Conservation (phyloP, 2,113 vertebrate genomes). For the Talpa occidentalis region DNA sequence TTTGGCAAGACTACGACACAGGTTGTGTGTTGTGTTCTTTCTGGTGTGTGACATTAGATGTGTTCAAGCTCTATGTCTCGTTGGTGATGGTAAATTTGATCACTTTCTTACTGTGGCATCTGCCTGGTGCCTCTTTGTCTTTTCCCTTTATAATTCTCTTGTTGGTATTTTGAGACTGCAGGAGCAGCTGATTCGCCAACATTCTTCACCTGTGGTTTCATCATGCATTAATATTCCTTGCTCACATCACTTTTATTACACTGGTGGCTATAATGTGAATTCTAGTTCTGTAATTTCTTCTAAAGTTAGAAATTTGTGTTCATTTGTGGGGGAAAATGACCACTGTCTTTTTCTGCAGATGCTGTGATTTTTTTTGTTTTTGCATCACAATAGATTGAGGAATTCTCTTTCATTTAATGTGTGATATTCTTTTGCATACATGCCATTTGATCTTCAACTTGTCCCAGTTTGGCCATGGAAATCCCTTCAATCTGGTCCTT, state of each 20-base stretch:
- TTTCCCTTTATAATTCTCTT: not conserved
- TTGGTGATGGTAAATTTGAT: not conserved
- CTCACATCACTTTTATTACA: not conserved
- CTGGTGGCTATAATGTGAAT: not conserved
- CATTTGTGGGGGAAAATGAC: not conserved
- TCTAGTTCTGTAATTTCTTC: not conserved
- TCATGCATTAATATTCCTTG: not conserved
- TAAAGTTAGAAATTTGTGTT: not conserved
- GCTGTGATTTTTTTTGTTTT: not conserved
- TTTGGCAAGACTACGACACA: not conserved
- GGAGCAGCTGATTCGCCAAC: not conserved
- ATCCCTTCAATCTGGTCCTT: not conserved
- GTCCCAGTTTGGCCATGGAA: not conserved
- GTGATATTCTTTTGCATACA: not conserved
- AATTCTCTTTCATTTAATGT: not conserved
- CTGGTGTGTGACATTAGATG: not conserved
- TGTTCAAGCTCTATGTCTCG: not conserved
- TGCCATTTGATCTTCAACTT: not conserved
- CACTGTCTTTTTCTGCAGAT: not conserved
- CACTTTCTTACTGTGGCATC: not conserved
- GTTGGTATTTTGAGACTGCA: not conserved
- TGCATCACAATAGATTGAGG: not conserved
- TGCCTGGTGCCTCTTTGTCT: not conserved
- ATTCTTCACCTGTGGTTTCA: not conserved
- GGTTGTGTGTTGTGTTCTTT: not conserved